Evolutionary conservation across 1,140 invertebrate genomes (phyloP).

Genomic region (Acromyrmex heyeri): DNA sequence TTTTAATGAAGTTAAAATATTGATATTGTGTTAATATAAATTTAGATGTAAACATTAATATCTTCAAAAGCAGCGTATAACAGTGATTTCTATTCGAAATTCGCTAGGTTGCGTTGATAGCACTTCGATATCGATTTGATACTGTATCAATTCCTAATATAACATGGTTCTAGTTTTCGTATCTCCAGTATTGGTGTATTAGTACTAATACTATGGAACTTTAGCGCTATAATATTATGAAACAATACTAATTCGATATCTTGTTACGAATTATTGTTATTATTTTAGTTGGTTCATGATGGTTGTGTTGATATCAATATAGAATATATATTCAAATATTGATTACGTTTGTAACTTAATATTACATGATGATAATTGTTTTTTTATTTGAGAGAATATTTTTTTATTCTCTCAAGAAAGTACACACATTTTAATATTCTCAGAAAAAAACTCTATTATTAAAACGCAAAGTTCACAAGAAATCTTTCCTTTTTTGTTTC

Average conservation of each 20-base stretch:
- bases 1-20: neutral
- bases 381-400: neutral
- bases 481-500: neutral
- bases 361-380: neutral
- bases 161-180: neutral
- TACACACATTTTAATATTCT: neutral
- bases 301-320: neutral
- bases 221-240: neutral
- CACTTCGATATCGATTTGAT: neutral
- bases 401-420: neutral
- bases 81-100: slow-evolving; percentile 9
- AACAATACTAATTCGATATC: neutral
- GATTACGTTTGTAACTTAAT: neutral
- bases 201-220: neutral
- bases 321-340: neutral
- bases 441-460: neutral
- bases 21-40: neutral
- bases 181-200: neutral
- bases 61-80: no score
- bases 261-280: neutral
- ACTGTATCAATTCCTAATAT: slow-evolving; percentile 9
- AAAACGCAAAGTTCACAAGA: slow-evolving; percentile 6
- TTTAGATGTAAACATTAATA: neutral
- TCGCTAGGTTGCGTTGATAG: neutral
- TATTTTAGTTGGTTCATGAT: neutral